phyloP scores from a whole-genome alignment of 2,888 invertebrate genomes.

The Chrysolina oricalcia region DNA sequence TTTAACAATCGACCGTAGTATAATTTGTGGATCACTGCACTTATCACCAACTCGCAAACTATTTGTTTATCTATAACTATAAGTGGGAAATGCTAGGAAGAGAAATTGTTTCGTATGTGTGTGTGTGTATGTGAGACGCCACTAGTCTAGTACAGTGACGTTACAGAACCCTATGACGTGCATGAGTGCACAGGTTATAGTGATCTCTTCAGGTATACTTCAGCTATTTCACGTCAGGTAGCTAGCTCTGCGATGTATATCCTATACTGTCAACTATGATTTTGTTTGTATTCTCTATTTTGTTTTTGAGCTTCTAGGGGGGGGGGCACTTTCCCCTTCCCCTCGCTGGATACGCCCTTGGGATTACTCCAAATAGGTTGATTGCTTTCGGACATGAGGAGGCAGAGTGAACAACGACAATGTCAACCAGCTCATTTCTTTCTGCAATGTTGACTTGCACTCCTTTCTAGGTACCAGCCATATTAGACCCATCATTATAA shows the following conservation, averaged over 20 bases:
- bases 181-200: background rate
- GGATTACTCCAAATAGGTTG: too few relatives aligned
- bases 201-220: too few relatives aligned
- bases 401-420: too few relatives aligned
- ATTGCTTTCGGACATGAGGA: too few relatives aligned
- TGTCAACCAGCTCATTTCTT: too few relatives aligned
- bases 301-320: background rate
- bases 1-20: conserved; percentile 9
- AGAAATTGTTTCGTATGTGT: background rate
- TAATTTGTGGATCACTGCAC: background rate
- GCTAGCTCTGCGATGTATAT: conserved; percentile 4
- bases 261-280: background rate
- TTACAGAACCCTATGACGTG: background rate
- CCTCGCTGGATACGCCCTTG: background rate
- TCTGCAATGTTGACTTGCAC: too few relatives aligned
- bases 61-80: background rate
- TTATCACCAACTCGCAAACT: conserved; percentile 5
- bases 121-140: too few relatives aligned
- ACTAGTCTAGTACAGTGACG: background rate
- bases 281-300: background rate
- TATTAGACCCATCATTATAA: too few relatives aligned
- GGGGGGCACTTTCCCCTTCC: background rate
- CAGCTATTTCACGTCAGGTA: background rate
- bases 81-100: background rate
- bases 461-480: too few relatives aligned